Conservation (phyloP, 1,140 invertebrate genomes). For the Neodiprion virginianus region DNA sequence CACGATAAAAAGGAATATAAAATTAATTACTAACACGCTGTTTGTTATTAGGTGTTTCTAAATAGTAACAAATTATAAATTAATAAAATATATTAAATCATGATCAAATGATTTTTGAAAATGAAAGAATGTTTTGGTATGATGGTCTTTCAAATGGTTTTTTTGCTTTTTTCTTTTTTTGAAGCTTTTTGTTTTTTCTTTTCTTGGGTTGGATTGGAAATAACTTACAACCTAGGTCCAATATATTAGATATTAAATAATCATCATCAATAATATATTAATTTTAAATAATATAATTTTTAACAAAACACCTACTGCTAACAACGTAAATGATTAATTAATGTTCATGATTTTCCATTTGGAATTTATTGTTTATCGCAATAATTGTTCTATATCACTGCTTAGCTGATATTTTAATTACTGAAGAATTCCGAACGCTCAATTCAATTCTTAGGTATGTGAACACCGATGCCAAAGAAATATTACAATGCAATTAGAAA, state of each 20-base stretch:
- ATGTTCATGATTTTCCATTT: slow-evolving; percentile 6
- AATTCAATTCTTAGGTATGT: background rate
- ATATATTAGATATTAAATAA: slow-evolving; percentile 62
- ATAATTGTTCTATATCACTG: background rate
- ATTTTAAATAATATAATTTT: slow-evolving; percentile 60
- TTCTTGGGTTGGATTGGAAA: slow-evolving; percentile 31
- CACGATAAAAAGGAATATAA: slow-evolving; percentile 40
- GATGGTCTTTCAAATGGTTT: slow-evolving; percentile 23
- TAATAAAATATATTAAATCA: slow-evolving; percentile 35
- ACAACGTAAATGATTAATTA: slow-evolving; percentile 2
- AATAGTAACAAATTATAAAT: slow-evolving; percentile 39
- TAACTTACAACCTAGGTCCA: slow-evolving; percentile 54
- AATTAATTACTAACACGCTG: slow-evolving; percentile 38
- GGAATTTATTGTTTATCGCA: background rate
- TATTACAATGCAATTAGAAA: background rate
- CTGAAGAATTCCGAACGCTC: background rate
- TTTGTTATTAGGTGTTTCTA: slow-evolving; percentile 33
- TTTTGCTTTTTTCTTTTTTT: slow-evolving; percentile 25
- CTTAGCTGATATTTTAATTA: background rate
- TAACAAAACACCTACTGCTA: slow-evolving; percentile 49
- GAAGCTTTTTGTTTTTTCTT: slow-evolving; percentile 28
- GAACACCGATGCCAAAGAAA: background rate
- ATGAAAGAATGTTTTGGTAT: slow-evolving; percentile 42
- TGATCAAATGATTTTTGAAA: slow-evolving; percentile 35
- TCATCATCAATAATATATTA: slow-evolving; percentile 54